Conservation (phyloP, 2,113 vertebrate species). For the Heloderma charlesbogerti region DNA sequence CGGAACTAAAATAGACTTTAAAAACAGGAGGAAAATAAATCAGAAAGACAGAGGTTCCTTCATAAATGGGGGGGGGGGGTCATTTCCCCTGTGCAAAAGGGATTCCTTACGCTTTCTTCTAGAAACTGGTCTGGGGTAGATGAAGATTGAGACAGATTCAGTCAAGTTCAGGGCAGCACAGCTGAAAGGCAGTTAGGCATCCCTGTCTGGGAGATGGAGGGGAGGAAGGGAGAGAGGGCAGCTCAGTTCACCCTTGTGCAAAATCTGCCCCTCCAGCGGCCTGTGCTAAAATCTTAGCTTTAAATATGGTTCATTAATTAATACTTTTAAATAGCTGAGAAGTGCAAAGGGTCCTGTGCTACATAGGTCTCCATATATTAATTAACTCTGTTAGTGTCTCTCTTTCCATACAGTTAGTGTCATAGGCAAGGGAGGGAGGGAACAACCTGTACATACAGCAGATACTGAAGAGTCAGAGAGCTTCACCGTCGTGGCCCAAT, state of each 20-base stretch:
- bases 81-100: not conserved
- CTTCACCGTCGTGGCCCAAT: not conserved
- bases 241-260: conserved; percentile 39
- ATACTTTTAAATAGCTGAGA: conserved; percentile 9
- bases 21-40: not conserved
- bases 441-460: conserved; percentile 11
- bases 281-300: conserved; percentile 23
- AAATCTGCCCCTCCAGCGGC: conserved; percentile 18
- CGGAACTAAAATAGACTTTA: not conserved
- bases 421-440: not conserved
- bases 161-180: not conserved
- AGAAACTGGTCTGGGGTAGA: not conserved
- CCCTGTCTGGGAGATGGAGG: not conserved
- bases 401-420: conserved; percentile 4
- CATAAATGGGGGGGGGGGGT: not conserved
- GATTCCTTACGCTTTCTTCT: not conserved
- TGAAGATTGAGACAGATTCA: too few relatives aligned
- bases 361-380: conserved; percentile 13
- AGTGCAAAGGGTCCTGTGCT: not conserved
- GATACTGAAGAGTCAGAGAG: not conserved
- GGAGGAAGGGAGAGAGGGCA: not conserved
- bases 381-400: conserved; percentile 30
- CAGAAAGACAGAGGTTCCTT: not conserved
- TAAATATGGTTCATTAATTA: not conserved
- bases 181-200: not conserved